Evolutionary conservation across 2,888 invertebrate species (phyloP).

Genomic region (Lepidocyrtinus sp.): DNA sequence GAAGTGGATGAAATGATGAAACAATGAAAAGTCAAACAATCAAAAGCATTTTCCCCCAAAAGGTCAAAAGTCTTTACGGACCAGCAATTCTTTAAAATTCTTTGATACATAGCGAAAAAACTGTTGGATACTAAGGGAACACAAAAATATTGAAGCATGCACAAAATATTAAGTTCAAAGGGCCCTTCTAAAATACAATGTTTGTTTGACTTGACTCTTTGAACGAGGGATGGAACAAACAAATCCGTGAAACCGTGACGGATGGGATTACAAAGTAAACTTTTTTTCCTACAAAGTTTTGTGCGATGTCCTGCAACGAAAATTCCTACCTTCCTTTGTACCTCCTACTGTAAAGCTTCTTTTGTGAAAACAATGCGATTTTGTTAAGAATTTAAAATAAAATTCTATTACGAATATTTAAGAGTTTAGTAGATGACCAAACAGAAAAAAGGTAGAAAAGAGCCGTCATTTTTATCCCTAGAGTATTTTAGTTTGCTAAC

Average conservation of each 20-base stretch:
- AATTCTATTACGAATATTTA: not conserved
- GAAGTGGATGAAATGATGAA: not conserved
- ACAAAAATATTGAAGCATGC: too few species aligned
- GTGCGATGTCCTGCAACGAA: constrained; percentile 23
- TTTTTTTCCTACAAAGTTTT: constrained; percentile 11
- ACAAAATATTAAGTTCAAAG: not conserved
- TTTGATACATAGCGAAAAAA: constrained; percentile 31
- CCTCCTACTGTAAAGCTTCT: not conserved
- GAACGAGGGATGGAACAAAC: constrained; percentile 39
- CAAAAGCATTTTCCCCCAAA: constrained; percentile 30
- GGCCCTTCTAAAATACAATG: not conserved
- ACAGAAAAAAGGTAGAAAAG: not conserved
- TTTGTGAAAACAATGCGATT: constrained; percentile 15
- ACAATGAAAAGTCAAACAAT: constrained; percentile 35
- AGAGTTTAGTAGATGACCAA: not conserved
- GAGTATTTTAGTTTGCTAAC: not conserved
- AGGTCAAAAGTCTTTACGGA: constrained; percentile 44
- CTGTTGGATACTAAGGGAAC: too few species aligned
- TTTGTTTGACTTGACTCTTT: constrained; percentile 38
- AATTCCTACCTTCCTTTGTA: constrained; percentile 23
- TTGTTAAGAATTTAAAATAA: not conserved
- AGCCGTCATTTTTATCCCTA: not conserved
- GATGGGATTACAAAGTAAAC: constrained; percentile 40
- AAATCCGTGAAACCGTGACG: constrained; percentile 56
- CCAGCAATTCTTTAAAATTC: constrained; percentile 17